Conservation (phyloP, 2,888 invertebrate genomes). For the Microplitis manilae region DNA sequence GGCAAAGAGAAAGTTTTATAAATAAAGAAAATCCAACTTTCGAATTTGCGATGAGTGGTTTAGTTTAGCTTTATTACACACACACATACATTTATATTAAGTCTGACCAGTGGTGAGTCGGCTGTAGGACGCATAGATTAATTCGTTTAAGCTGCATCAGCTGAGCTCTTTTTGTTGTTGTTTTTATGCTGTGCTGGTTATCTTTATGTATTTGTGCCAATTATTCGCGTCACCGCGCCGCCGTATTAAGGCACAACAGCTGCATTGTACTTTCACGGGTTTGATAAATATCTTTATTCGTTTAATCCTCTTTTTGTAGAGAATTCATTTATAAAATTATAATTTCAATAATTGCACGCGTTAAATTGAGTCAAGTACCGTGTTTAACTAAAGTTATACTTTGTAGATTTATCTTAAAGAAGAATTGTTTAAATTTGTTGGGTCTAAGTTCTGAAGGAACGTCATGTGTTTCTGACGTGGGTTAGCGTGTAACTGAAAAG, state of each 20-base stretch:
- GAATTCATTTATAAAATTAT: background rate
- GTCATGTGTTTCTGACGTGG: background rate
- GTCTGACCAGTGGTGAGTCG: slow-evolving; percentile 43
- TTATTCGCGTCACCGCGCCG: slow-evolving; percentile 15
- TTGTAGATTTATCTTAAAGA: background rate
- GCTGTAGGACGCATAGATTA: slow-evolving; percentile 25
- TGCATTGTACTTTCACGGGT: slow-evolving; percentile 1
- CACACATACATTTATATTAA: background rate
- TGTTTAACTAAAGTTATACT: background rate
- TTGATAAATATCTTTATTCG: background rate
- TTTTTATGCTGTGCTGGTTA: background rate
- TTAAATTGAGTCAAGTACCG: background rate
- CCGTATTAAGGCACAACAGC: background rate
- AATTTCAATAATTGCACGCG: background rate
- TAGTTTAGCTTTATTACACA: background rate
- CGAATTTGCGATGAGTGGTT: background rate
- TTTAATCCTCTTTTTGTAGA: background rate
- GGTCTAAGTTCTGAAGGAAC: background rate
- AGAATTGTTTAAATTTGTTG: background rate
- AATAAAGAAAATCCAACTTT: slow-evolving; percentile 22
- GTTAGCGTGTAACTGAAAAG: background rate
- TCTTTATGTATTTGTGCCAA: slow-evolving; percentile 30
- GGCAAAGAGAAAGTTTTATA: slow-evolving; percentile 37
- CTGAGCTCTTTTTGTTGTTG: slow-evolving; percentile 7
- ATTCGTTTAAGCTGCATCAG: background rate